Evolutionary conservation across 2,113 vertebrate genomes (phyloP), one percentile per base, ranked within the genome.

Genomic region (Octodon degus): DNA sequence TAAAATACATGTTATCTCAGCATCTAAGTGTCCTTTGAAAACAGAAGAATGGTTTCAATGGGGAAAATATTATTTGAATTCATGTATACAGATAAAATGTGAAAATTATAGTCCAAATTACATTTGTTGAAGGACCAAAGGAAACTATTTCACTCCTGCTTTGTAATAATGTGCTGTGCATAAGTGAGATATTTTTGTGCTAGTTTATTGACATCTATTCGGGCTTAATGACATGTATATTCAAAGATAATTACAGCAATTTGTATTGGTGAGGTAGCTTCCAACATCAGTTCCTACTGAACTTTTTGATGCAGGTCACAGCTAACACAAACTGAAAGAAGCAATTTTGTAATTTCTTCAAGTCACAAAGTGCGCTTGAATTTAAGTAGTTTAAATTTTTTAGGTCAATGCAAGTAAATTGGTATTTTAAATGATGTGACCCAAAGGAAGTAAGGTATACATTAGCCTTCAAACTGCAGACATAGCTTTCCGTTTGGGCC

Each of bases 191-290:
- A 60, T 22, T 60, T 96, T 85, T 83, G 17, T 86, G 30, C 32
- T 90, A 47, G 40, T 79, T 93, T 97, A 90, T 77, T 93, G 76
- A 70, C 70, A 91, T 90, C 11, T 17, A 43, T 83, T 94, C 94
- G 93, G 88, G 47, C 72, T 85, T 94, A 96, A 92, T 68, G n/a
- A 90, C 83, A 82, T 76, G 24, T 95, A 70, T 62, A 90, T 68
- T 74, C 30, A 65, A 82, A 60, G 67, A 47, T 94, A 97, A 95
- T 90, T 96, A 83, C 43, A 96, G 79, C 47, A 92, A 90, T 97
- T 96, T 97, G 7, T 90, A 65, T 65, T 47, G 72, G 94, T 27
- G 67, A 90, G 84, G 80, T 11, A 67, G 1, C 82, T 96, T 91
- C 27, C 37, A 89, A 25, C 2, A 37, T 89, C 22, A 53, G 0